Evolutionary conservation across 2,113 vertebrate genomes (phyloP), one percentile per base, ranked within the genome.

Genomic region (Thymallus thymallus): DNA sequence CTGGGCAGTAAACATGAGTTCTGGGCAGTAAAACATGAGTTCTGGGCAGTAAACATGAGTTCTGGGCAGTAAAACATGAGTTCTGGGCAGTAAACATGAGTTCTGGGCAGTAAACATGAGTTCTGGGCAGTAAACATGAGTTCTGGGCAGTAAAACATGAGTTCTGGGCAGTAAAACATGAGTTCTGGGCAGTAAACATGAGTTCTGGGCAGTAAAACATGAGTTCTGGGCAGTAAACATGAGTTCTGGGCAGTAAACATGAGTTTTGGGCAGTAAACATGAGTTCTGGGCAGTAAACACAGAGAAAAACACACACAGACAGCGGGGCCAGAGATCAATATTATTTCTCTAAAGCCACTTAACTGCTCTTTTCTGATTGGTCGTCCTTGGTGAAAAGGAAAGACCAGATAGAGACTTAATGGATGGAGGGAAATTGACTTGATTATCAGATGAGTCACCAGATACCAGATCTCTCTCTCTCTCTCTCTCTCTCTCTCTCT

Each of bases 271-370:
- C 51, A 55, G 9, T 2, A 41, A 55, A 55, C n/a, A n/a, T n/a
- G n/a, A n/a, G n/a, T n/a, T n/a, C n/a, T 20, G 18, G 51, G 20
- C 4, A 5, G 51, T 20, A 55, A 14, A 55, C 51, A 55, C 51
- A 20, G 14, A 55, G 51, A 55, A 14, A 5, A 14, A 55, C 51
- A 55, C 48, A 51, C 46, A 51, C 16, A 55, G 16, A 55, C 51
- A 30, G 64, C 16, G 18, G 32, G 64, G 64, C 18, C 32, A 63
- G 51, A 14, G 22, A 76, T 71, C 68, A 26, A 73, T 76, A 45
- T 10, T 64, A 46, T 76, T 67, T 67, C 69, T 68, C 29, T 71
- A 46, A 76, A 76, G 55, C 55, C 55, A 76, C 71, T 74, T 75
- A 79, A 64, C 56, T 61, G n/a, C 5, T 61, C 45, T 32, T 67